Evolutionary conservation across 2,113 vertebrate genomes (phyloP).

Genomic region (Dolichallabes microphthalmus): DNA sequence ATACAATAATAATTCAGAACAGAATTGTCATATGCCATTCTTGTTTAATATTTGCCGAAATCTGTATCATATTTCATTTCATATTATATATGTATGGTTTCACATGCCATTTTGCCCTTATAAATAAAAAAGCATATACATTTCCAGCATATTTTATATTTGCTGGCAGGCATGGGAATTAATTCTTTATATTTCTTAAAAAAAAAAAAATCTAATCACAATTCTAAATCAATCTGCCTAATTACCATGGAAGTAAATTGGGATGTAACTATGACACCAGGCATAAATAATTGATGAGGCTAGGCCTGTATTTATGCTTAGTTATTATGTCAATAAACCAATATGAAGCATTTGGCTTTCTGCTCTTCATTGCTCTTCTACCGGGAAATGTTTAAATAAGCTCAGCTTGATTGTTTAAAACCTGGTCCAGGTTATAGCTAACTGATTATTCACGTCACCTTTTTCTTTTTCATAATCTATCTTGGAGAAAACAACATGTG

Average conservation of each 20-base stretch:
- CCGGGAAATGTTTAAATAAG: background rate
- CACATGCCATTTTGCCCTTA: background rate
- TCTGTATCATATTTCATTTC: background rate
- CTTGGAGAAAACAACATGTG: background rate
- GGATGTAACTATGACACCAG: background rate
- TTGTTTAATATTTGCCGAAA: background rate
- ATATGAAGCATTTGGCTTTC: background rate
- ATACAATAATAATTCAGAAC: background rate
- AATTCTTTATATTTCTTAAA: background rate
- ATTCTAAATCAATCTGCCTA: background rate
- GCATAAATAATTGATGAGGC: background rate
- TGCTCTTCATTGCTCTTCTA: background rate
- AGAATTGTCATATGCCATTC: background rate
- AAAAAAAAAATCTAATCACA: background rate
- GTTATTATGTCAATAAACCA: slow-evolving; percentile 14
- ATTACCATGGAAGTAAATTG: background rate
- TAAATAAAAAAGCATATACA: background rate
- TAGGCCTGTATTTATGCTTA: background rate
- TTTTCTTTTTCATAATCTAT: background rate
- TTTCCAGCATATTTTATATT: background rate
- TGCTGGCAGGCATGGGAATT: background rate
- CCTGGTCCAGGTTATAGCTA: background rate
- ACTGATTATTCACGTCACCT: background rate
- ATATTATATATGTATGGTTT: background rate
- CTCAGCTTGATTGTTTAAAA: background rate